Evolutionary conservation across 2,113 vertebrate genomes (phyloP).

Genomic region (Felis catus): DNA sequence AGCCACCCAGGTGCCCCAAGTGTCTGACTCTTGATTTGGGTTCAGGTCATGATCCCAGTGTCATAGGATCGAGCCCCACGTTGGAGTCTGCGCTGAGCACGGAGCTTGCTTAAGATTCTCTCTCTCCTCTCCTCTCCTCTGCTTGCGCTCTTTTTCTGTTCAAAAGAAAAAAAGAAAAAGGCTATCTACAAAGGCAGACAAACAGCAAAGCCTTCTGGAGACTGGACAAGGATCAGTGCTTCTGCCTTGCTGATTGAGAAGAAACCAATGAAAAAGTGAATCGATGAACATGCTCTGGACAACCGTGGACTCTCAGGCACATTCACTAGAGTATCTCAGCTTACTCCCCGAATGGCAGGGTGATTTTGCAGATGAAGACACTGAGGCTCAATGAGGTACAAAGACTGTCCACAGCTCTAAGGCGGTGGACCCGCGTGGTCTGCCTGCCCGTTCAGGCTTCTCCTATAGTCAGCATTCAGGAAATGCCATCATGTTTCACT

Average conservation of each 20-base stretch:
- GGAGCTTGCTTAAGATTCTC: no score
- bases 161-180: no score
- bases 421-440: fast-evolving
- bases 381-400: neutral
- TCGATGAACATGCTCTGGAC: neutral
- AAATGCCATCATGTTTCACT: neutral
- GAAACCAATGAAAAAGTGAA: neutral
- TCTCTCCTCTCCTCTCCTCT: no score
- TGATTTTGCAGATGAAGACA: neutral
- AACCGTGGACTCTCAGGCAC: neutral
- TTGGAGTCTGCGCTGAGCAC: no score
- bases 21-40: no score
- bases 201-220: neutral
- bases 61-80: no score
- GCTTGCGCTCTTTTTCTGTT: no score
- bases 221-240: neutral
- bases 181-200: neutral
- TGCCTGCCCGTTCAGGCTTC: neutral
- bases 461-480: neutral
- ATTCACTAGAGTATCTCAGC: neutral
- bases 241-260: neutral
- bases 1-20: no score
- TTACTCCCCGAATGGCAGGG: neutral
- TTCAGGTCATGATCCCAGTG: no score
- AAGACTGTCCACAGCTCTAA: neutral